phyloP scores from a whole-genome alignment of 2,888 invertebrate species.

The Chloroclysta siterata region DNA sequence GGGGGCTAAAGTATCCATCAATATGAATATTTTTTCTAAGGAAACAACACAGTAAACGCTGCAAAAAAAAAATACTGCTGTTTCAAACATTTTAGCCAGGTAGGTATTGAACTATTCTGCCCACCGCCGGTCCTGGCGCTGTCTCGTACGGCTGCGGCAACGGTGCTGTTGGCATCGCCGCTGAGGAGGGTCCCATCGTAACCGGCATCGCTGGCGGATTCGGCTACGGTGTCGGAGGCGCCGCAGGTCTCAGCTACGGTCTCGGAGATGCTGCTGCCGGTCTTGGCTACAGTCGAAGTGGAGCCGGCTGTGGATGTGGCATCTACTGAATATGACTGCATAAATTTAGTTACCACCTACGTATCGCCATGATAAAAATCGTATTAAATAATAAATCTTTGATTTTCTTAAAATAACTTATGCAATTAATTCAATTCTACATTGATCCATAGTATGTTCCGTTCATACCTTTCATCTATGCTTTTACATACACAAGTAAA shows the following conservation, averaged over 20 bases:
- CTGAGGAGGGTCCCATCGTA: slow-evolving; percentile 37
- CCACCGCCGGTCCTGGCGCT: slow-evolving; percentile 47
- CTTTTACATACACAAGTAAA: no score
- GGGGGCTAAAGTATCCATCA: no score
- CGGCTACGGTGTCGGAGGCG: slow-evolving; percentile 33
- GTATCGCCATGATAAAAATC: slow-evolving; percentile 2
- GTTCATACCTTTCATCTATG: no score
- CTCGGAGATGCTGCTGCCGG: slow-evolving; percentile 26
- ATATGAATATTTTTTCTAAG: no score
- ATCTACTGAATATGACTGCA: slow-evolving; percentile 13
- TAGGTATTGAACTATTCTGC: no score
- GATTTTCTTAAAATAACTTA: background rate
- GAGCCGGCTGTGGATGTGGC: slow-evolving; percentile 19
- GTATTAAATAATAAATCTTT: background rate
- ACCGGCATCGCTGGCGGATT: slow-evolving; percentile 18
- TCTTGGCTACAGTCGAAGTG: slow-evolving; percentile 22
- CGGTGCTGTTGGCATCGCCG: slow-evolving; percentile 37
- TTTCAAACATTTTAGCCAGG: no score
- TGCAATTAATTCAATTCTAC: no score
- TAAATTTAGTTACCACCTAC: background rate
- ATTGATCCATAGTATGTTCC: no score
- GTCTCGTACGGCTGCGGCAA: slow-evolving; percentile 49
- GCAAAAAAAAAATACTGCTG: no score
- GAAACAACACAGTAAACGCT: no score
- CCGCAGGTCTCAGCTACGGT: slow-evolving; percentile 33